Base-by-base conservation (phyloP, 1,140 invertebrate genomes). In the Sycophaga agraensis region DNA sequence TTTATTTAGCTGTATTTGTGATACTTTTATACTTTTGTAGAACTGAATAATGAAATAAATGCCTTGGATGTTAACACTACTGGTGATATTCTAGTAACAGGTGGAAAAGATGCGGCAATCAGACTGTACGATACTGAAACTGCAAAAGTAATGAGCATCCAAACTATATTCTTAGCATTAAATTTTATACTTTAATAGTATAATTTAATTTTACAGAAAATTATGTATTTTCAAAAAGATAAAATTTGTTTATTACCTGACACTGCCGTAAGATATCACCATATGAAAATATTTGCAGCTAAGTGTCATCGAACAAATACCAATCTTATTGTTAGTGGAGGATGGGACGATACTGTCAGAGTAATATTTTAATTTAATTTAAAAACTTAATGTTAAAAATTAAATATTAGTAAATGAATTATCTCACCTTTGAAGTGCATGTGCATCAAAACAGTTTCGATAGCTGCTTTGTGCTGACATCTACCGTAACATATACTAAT, bases 341-440 rank as follows among this genome's bases (percentile, higher is more conserved):
- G 76, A 40, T 75, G 75, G 74, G 76, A 78, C 54, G 64, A 73
- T 22, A 70, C 65, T 16, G 67, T 78, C 4, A 71, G 28, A 31
- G 28, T 11, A 31, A 31, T 4, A 31, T 31, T 31, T 31, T 31
- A 31, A 6, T 31, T 6, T 31, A 31, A 4, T 4, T 31, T 6
- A 31, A 4, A 31, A 31, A 11, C 28, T 31, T 4, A 31, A 31
- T 31, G 28, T 31, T 6, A 31, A 31, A n/a, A n/a, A n/a, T n/a
- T n/a, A n/a, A n/a, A n/a, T n/a, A n/a, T n/a, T n/a, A n/a, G n/a
- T n/a, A n/a, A n/a, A n/a, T n/a, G n/a, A n/a, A n/a, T n/a, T n/a
- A n/a, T n/a, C n/a, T n/a, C n/a, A n/a, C n/a, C 26, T 48, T 48
- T 19, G 16, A 51, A 35, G 19, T 8, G 28, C 49, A 49, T n/a